Base-by-base conservation (phyloP, 2,888 invertebrate species). In the Drosophila ustulata region DNA sequence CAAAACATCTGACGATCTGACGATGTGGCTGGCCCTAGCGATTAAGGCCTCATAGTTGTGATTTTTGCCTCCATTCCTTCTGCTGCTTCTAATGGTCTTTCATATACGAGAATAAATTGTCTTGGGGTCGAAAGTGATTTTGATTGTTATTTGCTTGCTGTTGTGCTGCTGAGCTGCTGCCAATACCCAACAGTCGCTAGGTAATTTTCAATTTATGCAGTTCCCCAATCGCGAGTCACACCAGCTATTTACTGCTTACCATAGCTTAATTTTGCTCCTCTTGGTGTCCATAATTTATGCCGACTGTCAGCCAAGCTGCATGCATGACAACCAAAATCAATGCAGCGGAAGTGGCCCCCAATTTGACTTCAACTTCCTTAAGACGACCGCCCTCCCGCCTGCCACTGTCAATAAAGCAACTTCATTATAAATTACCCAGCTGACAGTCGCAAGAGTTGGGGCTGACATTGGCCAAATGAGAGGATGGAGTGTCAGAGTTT, bases 1-100 rank as follows among this genome's bases (percentile, higher is more conserved):
- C 85, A 86, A 89, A 86, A 82, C 75, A 74, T 80, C 88, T 89
- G 85, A 85, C 88, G 78, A 88, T 88, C 88, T 80, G 86, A 80
- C 74, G 71, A 76, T 82, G 86, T 64, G 77, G 69, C 59, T 65
- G 76, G 81, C 88, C 87, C 58, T 59, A 73, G 70, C 89, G 89
- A 88, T 88, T 88, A 84, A 73, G 78, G 78, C 81, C 53, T 86
- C 80, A 74, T 58, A 70, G 81, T 66, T 86, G 67, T 82, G 88
- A 85, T 82, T 88, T 76, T 66, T 59, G 45, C 26, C 45, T 30
- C 11, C n/a, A n/a, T n/a, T n/a, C n/a, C 11, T n/a, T 45, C 55
- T 30, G 26, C 51, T 49, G 34, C 32, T 23, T 28, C 53, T 37
- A 53, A 72, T 67, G 46, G 43, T 71, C 37, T 56, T 47, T 50